Conservation (phyloP, 2,797 vertebrate species). For the Arnoldichthys spilopterus region DNA sequence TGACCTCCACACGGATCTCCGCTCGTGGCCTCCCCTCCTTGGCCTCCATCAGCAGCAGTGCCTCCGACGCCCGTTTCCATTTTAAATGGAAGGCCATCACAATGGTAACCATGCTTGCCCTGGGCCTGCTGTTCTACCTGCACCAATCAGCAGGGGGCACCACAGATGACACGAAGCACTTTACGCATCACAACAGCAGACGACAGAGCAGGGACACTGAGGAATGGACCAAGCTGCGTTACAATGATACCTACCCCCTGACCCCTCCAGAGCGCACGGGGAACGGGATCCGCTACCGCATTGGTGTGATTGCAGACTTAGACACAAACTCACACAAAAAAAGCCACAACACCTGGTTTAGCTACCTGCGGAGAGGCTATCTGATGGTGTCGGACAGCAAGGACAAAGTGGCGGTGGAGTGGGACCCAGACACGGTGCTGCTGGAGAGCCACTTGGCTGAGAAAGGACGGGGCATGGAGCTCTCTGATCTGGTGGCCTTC, state of each 20-base stretch:
- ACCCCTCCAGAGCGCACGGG: conserved; percentile 82
- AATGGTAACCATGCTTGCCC: conserved; percentile 67
- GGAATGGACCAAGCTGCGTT: conserved; percentile 49
- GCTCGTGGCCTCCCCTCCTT: conserved; percentile 88
- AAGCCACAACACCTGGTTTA: conserved; percentile 89
- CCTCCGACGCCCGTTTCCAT: conserved; percentile 88
- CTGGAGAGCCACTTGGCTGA: conserved; percentile 92
- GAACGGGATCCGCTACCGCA: conserved; percentile 87
- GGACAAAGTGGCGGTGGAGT: conserved; percentile 85
- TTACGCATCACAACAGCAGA: not conserved
- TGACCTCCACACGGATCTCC: conserved; percentile 86
- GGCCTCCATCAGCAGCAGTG: conserved; percentile 89
- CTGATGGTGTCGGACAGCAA: conserved; percentile 82
- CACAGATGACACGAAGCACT: not conserved
- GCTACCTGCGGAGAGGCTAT: conserved; percentile 89
- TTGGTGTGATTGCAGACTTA: conserved; percentile 90
- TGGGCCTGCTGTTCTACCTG: conserved; percentile 81
- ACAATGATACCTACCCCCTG: conserved; percentile 94
- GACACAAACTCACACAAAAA: conserved; percentile 84
- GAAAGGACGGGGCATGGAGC: conserved; percentile 96
- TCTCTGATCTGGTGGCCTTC: conserved; percentile 92
- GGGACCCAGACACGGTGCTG: conserved; percentile 82
- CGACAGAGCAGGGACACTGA: conserved; percentile 17
- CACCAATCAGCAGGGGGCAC: conserved; percentile 68
- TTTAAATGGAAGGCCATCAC: conserved; percentile 90